Conservation (phyloP, 1,140 invertebrate genomes). For the Anoplophora glabripennis region DNA sequence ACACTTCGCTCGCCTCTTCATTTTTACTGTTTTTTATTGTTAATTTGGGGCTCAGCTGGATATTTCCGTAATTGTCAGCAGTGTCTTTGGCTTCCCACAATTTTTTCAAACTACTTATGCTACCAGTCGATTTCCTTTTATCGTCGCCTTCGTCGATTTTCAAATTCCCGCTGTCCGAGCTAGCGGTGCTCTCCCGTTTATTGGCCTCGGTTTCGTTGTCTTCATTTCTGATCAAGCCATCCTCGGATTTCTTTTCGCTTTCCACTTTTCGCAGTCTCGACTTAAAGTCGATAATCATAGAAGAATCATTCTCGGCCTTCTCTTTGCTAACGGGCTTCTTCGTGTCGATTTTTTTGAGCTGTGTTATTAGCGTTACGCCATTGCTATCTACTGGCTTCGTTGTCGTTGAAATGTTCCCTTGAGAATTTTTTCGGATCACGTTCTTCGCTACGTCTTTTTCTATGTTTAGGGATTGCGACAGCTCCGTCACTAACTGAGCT, state of each 20-base stretch:
- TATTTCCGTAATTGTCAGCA: conserved; percentile 33
- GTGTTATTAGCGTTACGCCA: conserved; percentile 38
- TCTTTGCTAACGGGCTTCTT: conserved; percentile 43
- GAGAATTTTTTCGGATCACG: conserved; percentile 22
- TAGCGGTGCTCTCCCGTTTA: conserved; percentile 48
- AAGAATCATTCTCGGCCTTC: conserved; percentile 40
- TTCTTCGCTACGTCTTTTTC: conserved; percentile 22
- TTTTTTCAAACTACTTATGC: conserved; percentile 89
- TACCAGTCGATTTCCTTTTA: conserved; percentile 87
- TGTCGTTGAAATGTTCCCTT: conserved; percentile 10
- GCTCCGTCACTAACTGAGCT: conserved; percentile 73
- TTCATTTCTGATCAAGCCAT: conserved; percentile 39
- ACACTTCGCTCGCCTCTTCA: conserved; percentile 40
- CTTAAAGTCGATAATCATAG: conserved; percentile 76
- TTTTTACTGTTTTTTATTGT: conserved; percentile 51
- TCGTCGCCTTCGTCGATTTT: conserved; percentile 69
- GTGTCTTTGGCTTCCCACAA: conserved; percentile 81
- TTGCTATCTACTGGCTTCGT: conserved; percentile 32
- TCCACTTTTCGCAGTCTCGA: conserved; percentile 81
- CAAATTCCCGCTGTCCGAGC: conserved; percentile 44
- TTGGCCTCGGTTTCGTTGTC: conserved; percentile 37
- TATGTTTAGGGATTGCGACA: conserved; percentile 34
- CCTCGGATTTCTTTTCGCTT: conserved; percentile 50
- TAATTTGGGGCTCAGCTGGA: conserved; percentile 64
- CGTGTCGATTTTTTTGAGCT: conserved; percentile 43